A percentile compares a stretch with the other conserved stretches of the same genome.
Conservation (phyloP, 2,797 vertebrate genomes). For the Brachyrhaphis roseni region DNA sequence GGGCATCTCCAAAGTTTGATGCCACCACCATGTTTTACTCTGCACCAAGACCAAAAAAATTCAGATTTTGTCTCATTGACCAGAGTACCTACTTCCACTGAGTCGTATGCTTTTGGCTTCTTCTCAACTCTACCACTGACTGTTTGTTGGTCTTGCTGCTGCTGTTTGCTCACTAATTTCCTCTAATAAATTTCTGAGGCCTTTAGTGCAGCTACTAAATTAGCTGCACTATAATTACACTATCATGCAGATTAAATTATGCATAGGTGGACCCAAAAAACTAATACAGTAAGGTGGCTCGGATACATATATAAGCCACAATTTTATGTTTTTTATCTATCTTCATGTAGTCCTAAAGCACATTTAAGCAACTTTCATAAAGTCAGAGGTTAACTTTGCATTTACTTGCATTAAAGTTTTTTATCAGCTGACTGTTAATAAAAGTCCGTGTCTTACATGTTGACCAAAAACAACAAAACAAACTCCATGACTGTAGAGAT, state of each 20-base stretch:
- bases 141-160: background rate
- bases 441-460: background rate
- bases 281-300: background rate
- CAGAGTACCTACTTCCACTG: background rate
- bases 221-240: no score
- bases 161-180: background rate
- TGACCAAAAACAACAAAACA: background rate
- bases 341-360: background rate
- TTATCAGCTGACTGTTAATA: background rate
- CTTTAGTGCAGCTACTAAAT: background rate
- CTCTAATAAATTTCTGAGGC: background rate
- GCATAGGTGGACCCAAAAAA: background rate
- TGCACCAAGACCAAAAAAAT: background rate
- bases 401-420: background rate
- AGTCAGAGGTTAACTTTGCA: background rate
- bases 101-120: background rate
- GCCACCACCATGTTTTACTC: background rate
- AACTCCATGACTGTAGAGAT: background rate
- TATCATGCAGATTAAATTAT: background rate
- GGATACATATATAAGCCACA: background rate
- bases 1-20: background rate
- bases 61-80: background rate
- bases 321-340: background rate
- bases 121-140: background rate
- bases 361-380: background rate